These are phyloP conservation scores for Crax fasciolata DNA, from an alignment of 2,797 vertebrate species.

Conservation along the genomic window DNA sequence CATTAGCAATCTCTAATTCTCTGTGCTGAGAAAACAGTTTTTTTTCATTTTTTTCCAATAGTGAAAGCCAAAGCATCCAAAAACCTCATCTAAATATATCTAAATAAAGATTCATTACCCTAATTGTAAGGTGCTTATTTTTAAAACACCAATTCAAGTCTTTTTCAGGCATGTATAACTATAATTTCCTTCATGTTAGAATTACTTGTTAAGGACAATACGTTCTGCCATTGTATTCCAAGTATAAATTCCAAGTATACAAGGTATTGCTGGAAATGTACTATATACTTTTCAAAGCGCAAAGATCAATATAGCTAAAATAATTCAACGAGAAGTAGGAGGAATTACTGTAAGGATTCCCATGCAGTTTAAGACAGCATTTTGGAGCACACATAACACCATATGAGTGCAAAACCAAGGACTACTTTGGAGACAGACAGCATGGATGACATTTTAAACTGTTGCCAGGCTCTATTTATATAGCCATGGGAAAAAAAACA, in stretches of 20 bases:
- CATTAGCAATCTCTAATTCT: background rate
- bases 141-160: background rate
- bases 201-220: background rate
- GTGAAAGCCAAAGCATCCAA: background rate
- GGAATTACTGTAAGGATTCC: background rate
- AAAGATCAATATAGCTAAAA: background rate
- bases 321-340: background rate
- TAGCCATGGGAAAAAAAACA: background rate
- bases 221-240: background rate
- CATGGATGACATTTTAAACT: background rate
- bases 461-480: background rate
- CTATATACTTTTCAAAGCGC: background rate
- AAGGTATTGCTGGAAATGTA: background rate
- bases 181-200: background rate
- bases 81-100: accelerated
- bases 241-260: background rate
- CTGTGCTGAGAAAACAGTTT: background rate
- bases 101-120: background rate
- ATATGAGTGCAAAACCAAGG: background rate
- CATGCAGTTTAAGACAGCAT: background rate
- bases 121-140: background rate
- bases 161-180: background rate
- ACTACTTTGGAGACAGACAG: background rate
- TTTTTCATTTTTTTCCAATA: background rate
- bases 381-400: background rate